These are phyloP conservation scores for Hippopotamus amphibius DNA, from an alignment of 2,113 vertebrate species.

Conservation along the genomic window DNA sequence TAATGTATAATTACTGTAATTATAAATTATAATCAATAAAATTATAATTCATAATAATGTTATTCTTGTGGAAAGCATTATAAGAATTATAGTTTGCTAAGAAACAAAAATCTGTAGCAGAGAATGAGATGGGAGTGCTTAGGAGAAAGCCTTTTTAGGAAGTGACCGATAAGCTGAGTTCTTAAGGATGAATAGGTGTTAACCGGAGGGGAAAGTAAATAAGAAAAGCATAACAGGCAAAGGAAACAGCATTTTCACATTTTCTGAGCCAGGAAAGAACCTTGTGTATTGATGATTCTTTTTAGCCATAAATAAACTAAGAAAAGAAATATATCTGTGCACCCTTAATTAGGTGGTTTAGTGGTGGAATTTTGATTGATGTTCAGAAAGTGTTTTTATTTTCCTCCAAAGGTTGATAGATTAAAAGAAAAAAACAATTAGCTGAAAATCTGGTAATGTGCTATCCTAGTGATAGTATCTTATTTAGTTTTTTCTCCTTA, in stretches of 20 bases:
- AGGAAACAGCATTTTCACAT: background rate
- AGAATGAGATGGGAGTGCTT: background rate
- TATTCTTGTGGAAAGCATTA: background rate
- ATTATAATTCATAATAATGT: too few relatives aligned
- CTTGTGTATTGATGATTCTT: background rate
- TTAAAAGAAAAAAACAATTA: background rate
- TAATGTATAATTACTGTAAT: too few relatives aligned
- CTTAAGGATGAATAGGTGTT: background rate
- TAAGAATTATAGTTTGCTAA: background rate
- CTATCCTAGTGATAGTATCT: background rate
- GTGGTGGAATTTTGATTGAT: background rate
- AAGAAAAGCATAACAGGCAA: background rate
- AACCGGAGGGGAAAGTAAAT: background rate
- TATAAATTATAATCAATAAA: too few relatives aligned
- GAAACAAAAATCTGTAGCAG: background rate
- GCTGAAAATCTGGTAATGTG: background rate
- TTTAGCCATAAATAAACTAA: background rate
- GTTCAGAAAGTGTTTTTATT: background rate
- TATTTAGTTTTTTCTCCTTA: background rate
- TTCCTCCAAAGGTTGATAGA: background rate
- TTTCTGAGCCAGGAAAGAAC: background rate
- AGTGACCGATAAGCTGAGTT: background rate
- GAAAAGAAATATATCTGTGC: background rate
- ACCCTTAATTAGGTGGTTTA: background rate
- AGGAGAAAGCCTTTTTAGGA: background rate